Conservation (phyloP, 2,888 invertebrate species). For the Troilus luridus region DNA sequence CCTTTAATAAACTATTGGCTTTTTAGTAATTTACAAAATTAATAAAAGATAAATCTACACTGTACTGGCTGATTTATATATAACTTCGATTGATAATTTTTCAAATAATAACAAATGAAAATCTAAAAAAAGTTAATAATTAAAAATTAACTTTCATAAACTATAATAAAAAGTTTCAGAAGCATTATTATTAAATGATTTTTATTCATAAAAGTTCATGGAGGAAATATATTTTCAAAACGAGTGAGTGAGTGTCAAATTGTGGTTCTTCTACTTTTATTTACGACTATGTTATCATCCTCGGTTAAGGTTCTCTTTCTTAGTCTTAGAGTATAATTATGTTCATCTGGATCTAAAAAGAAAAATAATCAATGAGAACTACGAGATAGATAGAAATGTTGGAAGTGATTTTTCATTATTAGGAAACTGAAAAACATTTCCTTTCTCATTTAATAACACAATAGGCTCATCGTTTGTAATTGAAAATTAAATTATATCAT, state of each 20-base stretch:
- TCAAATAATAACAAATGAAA: not conserved
- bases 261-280: constrained; percentile 41
- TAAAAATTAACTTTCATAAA: not conserved
- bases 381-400: not conserved
- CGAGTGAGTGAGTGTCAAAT: not conserved
- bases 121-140: not conserved
- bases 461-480: not conserved
- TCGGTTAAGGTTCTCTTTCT: constrained; percentile 23
- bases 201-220: constrained; percentile 32
- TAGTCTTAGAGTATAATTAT: constrained; percentile 25
- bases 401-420: not conserved
- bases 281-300: constrained; percentile 6
- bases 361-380: constrained; percentile 5
- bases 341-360: constrained; percentile 38
- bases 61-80: not conserved
- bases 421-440: not conserved
- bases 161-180: constrained; percentile 30
- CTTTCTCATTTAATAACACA: not conserved
- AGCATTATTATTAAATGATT: constrained; percentile 7
- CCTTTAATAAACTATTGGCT: no score
- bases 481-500: not conserved
- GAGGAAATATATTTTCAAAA: not conserved
- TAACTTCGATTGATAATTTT: not conserved
- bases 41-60: not conserved
- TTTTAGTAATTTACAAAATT: not conserved